Conservation (phyloP, 2,113 vertebrate genomes). For the Picathartes gymnocephalus region DNA sequence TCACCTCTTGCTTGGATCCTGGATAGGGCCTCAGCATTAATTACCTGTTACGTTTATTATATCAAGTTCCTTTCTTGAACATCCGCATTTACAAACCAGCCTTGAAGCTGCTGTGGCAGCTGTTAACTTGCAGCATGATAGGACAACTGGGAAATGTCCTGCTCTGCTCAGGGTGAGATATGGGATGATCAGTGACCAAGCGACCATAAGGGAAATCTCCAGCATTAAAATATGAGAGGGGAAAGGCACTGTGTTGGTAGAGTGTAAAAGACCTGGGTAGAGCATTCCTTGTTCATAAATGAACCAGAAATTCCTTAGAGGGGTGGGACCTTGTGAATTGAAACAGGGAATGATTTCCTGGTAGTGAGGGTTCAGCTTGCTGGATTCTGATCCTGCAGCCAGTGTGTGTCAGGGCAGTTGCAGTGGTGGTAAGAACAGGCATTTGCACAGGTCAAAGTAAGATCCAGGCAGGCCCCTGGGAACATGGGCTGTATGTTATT, state of each 20-base stretch:
- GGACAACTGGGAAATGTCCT: neutral
- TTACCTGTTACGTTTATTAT: neutral
- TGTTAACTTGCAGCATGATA: neutral
- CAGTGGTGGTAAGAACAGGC: neutral
- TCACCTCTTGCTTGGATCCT: neutral
- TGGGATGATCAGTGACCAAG: neutral
- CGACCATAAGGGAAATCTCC: neutral
- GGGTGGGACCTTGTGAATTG: neutral
- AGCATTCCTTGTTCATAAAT: neutral
- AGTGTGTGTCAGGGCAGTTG: neutral
- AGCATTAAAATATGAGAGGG: neutral
- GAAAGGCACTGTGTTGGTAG: neutral
- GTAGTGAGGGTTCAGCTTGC: neutral
- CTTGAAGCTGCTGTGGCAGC: neutral
- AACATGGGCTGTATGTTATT: neutral
- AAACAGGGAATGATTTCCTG: neutral
- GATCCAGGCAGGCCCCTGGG: neutral
- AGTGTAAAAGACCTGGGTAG: neutral
- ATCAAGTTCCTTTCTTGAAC: neutral
- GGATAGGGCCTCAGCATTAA: neutral
- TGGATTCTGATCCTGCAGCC: neutral
- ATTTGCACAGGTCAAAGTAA: neutral
- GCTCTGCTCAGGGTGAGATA: neutral
- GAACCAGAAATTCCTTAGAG: neutral
- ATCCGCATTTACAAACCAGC: neutral